Base-by-base conservation (phyloP, 2,797 vertebrate species). In the Xenops minutus region DNA sequence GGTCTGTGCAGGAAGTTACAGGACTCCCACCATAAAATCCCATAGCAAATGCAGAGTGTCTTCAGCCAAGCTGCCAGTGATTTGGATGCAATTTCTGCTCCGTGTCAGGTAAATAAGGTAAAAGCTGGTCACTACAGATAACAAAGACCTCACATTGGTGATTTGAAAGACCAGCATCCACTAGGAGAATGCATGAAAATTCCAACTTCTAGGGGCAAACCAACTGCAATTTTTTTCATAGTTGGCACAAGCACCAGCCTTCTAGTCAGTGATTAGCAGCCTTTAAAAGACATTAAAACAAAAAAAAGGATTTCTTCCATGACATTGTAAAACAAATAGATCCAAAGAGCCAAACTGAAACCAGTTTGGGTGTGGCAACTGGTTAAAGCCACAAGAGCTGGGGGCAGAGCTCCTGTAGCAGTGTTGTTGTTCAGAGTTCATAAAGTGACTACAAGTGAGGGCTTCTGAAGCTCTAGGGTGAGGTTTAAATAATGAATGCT, bases 381-480 rank as follows among this genome's bases (percentile, higher is more conserved):
- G 22, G 1, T 54, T 32, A 74, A 20, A 85, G 4, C 20, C 36
- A 11, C 36, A n/a, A 9, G 10, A n/a, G 22, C 34, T 41, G 36
- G 0, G 0, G 29, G 8, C 21, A 72, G n/a, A 89, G 24, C 59
- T 79, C 54, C 49, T 59, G 3, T 9, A 32, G 12, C 23, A 59
- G 9, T 6, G 14, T 4, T 5, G 1, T 22, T 62, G 37, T 54
- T 74, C 59, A 26, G 52, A 64, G 9, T 21, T 32, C 0, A 0
- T 54, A 43, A 37, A 51, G 36, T 20, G 69, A 32, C 22, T 22
- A 11, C 6, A 61, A 79, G 3, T 10, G 21, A 72, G 37, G 20
- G 10, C 20, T 85, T n/a, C 59, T 66, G 36, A 69, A 79, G 30
- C 30, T n/a, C 15, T 20, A 26, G 16, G 26, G 16, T 64, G 41